Evolutionary conservation across 1,140 invertebrate species (phyloP).

Genomic region (Eriocheir sinensis): DNA sequence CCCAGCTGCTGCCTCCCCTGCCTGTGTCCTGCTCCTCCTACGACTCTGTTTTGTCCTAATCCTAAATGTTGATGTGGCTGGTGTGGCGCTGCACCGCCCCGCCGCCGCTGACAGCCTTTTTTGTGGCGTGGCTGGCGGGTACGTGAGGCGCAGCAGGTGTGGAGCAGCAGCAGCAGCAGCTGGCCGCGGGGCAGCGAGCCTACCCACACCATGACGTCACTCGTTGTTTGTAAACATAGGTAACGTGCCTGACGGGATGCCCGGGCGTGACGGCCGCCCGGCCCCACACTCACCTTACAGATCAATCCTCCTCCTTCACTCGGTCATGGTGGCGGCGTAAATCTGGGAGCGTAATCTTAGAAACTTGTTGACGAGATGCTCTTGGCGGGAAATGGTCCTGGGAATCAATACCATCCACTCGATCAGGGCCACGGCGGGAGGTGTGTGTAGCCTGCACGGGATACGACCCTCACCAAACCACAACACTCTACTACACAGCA

Average conservation of each 20-base stretch:
- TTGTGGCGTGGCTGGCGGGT: no score
- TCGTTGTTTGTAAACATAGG: slow-evolving; percentile 47
- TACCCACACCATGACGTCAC: slow-evolving; percentile 38
- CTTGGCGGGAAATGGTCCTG: slow-evolving; percentile 47
- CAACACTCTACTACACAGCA: neutral
- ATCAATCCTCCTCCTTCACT: slow-evolving; percentile 49
- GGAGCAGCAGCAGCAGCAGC: no score
- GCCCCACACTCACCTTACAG: slow-evolving; percentile 16
- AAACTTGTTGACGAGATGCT: slow-evolving; percentile 3
- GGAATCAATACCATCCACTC: slow-evolving; percentile 45
- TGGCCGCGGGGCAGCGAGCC: neutral
- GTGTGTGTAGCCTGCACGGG: neutral
- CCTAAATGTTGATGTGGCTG: no score
- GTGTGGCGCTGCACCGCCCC: no score
- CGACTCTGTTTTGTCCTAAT: no score
- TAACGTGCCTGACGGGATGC: neutral
- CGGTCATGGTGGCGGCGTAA: slow-evolving; percentile 47
- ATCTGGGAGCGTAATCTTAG: slow-evolving; percentile 31
- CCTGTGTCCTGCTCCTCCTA: no score
- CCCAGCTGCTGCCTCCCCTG: no score
- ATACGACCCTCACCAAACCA: neutral
- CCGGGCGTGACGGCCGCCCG: neutral
- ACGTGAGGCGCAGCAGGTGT: no score
- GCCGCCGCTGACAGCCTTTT: no score
- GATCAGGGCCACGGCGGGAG: neutral